Percentiles rank a stretch among this genome's conserved stretches.
Evolutionary conservation across 2,888 invertebrate genomes (phyloP).

Genomic region (Pecten maximus): DNA sequence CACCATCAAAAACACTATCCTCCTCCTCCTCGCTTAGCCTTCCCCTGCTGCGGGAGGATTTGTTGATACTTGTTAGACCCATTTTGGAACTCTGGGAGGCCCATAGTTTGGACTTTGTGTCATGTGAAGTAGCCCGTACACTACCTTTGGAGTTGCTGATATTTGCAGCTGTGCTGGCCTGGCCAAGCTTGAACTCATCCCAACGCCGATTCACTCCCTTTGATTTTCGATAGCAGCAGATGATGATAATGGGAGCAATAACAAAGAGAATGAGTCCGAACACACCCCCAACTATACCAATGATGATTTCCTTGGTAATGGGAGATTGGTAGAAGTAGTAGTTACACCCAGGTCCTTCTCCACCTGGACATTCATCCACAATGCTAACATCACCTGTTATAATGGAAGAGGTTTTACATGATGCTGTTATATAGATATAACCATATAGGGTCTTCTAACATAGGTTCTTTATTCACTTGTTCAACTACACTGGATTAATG

Average conservation of each 20-base stretch:
- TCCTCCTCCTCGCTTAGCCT: slow-evolving; percentile 51
- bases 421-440: no score
- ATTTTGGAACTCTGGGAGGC: slow-evolving; percentile 49
- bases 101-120: slow-evolving; percentile 43
- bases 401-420: no score
- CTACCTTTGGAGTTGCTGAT: slow-evolving; percentile 42
- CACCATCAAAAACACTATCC: slow-evolving; percentile 47
- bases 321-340: slow-evolving; percentile 62
- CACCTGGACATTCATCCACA: slow-evolving; percentile 57
- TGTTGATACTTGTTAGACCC: slow-evolving; percentile 45
- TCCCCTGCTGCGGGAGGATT: slow-evolving; percentile 41
- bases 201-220: slow-evolving; percentile 61
- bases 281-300: slow-evolving; percentile 62
- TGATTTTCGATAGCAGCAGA: slow-evolving; percentile 66
- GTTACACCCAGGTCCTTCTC: slow-evolving; percentile 63
- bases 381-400: slow-evolving; percentile 57
- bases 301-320: slow-evolving; percentile 62
- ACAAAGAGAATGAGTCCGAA: slow-evolving; percentile 62
- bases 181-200: slow-evolving; percentile 63
- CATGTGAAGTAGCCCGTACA: slow-evolving; percentile 14
- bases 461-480: no score
- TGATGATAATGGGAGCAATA: slow-evolving; percentile 61
- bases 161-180: slow-evolving; percentile 46
- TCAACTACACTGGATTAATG: no score
- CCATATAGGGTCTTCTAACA: no score